phyloP scores from a whole-genome alignment of 37 sponge, comb jelly and placozoan genomes.

The Dysidea cf. avara region DNA sequence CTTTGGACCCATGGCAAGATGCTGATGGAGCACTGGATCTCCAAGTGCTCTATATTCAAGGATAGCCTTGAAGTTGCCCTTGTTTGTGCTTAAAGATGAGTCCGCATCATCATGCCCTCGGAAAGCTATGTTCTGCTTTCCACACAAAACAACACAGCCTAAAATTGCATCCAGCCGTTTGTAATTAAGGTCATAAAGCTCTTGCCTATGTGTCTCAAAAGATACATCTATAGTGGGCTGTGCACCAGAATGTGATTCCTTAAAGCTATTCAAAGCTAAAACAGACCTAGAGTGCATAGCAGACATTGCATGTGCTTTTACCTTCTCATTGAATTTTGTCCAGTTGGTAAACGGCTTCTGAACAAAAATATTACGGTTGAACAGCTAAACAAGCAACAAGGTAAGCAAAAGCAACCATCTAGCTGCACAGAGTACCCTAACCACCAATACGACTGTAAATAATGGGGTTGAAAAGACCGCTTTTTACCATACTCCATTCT shows the following conservation, averaged over 20 bases:
- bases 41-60: constrained; percentile 25
- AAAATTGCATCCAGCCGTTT: constrained; percentile 6
- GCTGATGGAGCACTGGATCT: constrained; percentile 18
- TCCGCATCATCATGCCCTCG: constrained; percentile 8
- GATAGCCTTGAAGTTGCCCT: constrained; percentile 34
- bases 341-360: constrained; percentile 25
- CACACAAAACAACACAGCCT: constrained; percentile 22
- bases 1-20: constrained; percentile 10
- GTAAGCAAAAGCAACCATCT: constrained; percentile 49
- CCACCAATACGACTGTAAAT: constrained; percentile 51
- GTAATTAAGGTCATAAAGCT: background rate
- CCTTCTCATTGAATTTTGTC: no score
- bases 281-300: no score
- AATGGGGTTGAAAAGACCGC: constrained; percentile 48
- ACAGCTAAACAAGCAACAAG: constrained; percentile 32
- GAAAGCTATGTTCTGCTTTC: no score
- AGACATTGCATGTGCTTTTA: no score
- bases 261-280: no score
- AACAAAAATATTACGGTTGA: constrained; percentile 6
- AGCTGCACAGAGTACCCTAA: constrained; percentile 34
- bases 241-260: background rate
- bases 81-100: background rate
- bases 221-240: constrained; percentile 5
- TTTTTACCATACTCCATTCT: constrained; percentile 35
- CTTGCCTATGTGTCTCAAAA: background rate